Base-by-base conservation (phyloP, 35 echinoderm and acorn worm species). In the Chiridota heheva region DNA sequence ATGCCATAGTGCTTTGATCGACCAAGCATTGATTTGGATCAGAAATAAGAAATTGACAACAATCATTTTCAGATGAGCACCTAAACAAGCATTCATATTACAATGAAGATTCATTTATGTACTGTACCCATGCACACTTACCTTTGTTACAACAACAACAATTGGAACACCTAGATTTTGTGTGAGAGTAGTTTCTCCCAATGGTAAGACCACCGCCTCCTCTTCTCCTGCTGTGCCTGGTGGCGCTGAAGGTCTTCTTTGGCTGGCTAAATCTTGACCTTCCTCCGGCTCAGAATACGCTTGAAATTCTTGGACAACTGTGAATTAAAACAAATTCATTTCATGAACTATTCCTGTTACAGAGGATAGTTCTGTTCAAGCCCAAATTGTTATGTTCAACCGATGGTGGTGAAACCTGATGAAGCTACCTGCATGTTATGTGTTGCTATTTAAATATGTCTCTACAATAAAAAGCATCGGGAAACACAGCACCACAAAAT, bases 101-200 rank as follows among this genome's bases (percentile, higher is more conserved):
- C n/a, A n/a, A n/a, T n/a, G n/a, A n/a, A n/a, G n/a, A n/a, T n/a
- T n/a, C n/a, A n/a, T n/a, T n/a, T n/a, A n/a, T n/a, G n/a, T n/a
- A n/a, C n/a, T n/a, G n/a, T n/a, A n/a, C n/a, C n/a, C n/a, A n/a
- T n/a, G n/a, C n/a, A n/a, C 16, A 12, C 82, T 82, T 91, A 97
- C 95, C 89, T 98, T 98, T 58, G 95, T 88, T 38, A 88, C 81
- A 55, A 98, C 95, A 56, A 92, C 95, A 62, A 90, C 81, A 32
- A 92, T 85, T 36, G 95, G 89, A 76, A 92, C 77, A 75, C 81
- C 89, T 68, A 92, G 60, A 81, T 98, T 98, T 58, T 81, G 87
- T 81, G 89, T 91, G 79, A 98, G 85, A 40, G 95, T 98, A 35
- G 95, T 92, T 81, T 98, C 95, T 42, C 95, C 95, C 33, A 98